Evolutionary conservation across 2,797 vertebrate genomes (phyloP), one percentile per base, ranked within the genome.

Genomic region (Pangasius larnaudii): DNA sequence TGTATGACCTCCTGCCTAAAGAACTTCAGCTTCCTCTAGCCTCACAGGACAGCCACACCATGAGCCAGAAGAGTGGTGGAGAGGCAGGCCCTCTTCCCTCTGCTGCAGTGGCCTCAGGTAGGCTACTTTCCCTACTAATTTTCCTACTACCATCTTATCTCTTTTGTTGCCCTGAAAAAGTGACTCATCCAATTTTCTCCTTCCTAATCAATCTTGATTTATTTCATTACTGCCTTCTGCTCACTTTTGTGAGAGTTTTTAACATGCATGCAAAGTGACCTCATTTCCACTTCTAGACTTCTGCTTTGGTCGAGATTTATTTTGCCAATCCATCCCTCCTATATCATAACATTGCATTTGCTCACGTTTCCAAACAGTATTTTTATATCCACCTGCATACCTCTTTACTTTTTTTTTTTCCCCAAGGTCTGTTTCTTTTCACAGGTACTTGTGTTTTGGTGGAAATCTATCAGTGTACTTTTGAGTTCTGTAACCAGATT

Each of bases 1-100:
- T 99, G 96, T 99, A 99, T 99, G 99, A 99, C 96, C 98, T 99
- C 96, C 98, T 99, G 95, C 99, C 99, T 92, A 99, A 99, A 97
- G 98, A 99, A 96, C 97, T 99, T 93, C 99, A 99, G 96, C 97
- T 99, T 94, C 97, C 98, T 90, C 95, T 97, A 92, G 96, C 97
- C 95, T 94, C 96, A 94, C 97, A 97, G 93, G 95, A 97, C 92
- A 95, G 96, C 94, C 95, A 97, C 96, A 96, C 97, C 96, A 99
- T 99, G 99, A 99, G 98, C 96, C 98, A 99, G 96, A 99, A 97
- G 95, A 99, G 98, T 2, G 99, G 98, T 93, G 98, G 98, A 91
- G 98, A 99, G 97, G 98, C 97, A 77, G 97, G 98, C 86, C 97
- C 97, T 95, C 98, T 98, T 93, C 98, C 97, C 93, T 96, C 97